phyloP scores from a whole-genome alignment of 1,140 invertebrate genomes.

The Dendroctonus ponderosae region DNA sequence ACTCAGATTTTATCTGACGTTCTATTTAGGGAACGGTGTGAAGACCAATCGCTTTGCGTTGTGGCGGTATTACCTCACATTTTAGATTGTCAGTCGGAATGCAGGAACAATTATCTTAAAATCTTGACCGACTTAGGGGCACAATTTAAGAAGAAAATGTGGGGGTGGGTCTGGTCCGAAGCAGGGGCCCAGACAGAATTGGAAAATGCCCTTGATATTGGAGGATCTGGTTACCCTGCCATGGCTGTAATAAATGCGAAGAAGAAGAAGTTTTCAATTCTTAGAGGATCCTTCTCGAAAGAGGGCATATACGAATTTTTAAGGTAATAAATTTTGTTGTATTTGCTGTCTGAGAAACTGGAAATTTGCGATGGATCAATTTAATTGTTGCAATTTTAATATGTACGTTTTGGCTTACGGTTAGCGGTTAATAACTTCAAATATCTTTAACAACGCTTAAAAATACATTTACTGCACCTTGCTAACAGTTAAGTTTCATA shows the following conservation, averaged over 20 bases:
- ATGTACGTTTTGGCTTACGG: no score
- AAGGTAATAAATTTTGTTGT: slow-evolving; percentile 34
- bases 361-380: no score
- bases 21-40: slow-evolving; percentile 72
- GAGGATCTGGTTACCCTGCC: slow-evolving; percentile 89
- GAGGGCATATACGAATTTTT: slow-evolving; percentile 71
- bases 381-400: no score
- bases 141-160: slow-evolving; percentile 93
- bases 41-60: slow-evolving; percentile 87
- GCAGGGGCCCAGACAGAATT: slow-evolving; percentile 65
- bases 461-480: no score
- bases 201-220: slow-evolving; percentile 85
- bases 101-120: slow-evolving; percentile 85
- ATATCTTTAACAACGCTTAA: no score
- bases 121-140: slow-evolving; percentile 77
- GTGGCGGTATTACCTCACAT: slow-evolving; percentile 95
- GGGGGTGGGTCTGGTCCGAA: slow-evolving; percentile 68
- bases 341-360: no score
- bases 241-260: slow-evolving; percentile 95
- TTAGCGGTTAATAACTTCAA: no score
- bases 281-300: slow-evolving; percentile 92
- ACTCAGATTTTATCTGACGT: slow-evolving; percentile 64
- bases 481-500: no score
- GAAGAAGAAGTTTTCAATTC: slow-evolving; percentile 94
- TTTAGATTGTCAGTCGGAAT: slow-evolving; percentile 93